Percentiles rank a stretch among this genome's conserved stretches.
Evolutionary conservation across 2,113 vertebrate species (phyloP).

Genomic region (Mesocricetus auratus): DNA sequence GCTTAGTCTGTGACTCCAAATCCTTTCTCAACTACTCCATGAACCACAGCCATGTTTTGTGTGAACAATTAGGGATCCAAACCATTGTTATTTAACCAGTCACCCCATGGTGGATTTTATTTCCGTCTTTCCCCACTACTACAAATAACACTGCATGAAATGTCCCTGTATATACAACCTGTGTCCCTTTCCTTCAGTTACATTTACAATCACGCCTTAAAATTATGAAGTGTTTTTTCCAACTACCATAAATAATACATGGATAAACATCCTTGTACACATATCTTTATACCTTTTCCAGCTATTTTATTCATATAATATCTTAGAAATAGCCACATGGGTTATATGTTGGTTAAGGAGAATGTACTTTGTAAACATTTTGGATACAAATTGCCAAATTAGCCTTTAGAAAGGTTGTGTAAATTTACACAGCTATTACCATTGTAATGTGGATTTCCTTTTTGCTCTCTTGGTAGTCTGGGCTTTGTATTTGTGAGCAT

Average conservation of each 20-base stretch:
- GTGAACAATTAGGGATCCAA: neutral
- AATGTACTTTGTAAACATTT: neutral
- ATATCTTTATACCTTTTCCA: constrained; percentile 3
- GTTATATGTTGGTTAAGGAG: neutral
- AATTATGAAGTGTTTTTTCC: neutral
- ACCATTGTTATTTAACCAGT: neutral
- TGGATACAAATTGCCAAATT: neutral
- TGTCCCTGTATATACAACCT: neutral
- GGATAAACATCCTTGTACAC: neutral
- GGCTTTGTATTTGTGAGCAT: neutral
- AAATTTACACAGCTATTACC: neutral
- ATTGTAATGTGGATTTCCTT: neutral
- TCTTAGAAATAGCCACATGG: neutral
- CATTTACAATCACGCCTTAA: neutral
- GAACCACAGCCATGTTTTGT: neutral
- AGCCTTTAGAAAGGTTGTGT: neutral
- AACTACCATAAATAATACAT: constrained; percentile 11
- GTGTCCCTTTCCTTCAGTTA: neutral
- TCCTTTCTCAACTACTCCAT: neutral
- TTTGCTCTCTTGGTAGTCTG: neutral
- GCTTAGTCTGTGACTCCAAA: neutral
- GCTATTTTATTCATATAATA: constrained; percentile 30
- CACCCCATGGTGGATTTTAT: neutral
- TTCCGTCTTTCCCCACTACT: neutral
- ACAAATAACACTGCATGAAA: neutral